Conservation (phyloP, 2,113 vertebrate species). For the Fulica atra region DNA sequence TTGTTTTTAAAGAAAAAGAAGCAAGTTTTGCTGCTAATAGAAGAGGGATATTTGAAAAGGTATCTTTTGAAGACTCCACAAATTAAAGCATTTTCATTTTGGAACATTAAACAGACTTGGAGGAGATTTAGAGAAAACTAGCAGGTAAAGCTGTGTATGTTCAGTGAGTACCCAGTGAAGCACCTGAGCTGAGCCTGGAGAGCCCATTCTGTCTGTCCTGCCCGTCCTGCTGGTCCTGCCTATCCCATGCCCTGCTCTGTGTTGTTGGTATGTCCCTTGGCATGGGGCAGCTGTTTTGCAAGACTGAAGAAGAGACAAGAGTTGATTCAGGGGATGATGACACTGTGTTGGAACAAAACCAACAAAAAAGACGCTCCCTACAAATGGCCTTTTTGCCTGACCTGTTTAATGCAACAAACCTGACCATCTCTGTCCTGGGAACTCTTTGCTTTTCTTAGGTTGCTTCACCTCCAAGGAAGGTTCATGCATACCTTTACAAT, state of each 20-base stretch:
- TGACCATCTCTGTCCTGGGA: background rate
- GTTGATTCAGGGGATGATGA: background rate
- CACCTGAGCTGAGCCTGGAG: background rate
- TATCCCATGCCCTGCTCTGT: accelerated
- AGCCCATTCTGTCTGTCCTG: background rate
- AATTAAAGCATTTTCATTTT: background rate
- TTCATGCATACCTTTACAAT: background rate
- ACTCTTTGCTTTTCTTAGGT: background rate
- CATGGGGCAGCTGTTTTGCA: background rate
- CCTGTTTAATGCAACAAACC: background rate
- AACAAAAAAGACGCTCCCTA: background rate
- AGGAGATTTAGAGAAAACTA: background rate
- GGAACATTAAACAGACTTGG: background rate
- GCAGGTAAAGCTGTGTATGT: background rate
- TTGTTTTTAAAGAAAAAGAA: background rate
- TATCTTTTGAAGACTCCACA: background rate
- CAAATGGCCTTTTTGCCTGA: background rate
- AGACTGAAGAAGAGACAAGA: background rate
- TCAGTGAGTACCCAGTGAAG: accelerated
- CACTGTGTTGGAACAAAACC: accelerated
- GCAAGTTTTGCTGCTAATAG: background rate
- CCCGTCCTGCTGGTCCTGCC: background rate
- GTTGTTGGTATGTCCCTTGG: background rate
- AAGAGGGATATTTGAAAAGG: background rate
- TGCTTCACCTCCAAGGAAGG: background rate